Evolutionary conservation across 2,888 invertebrate genomes (phyloP), one percentile per base, ranked within the genome.

Genomic region (Geophilus truncorum): DNA sequence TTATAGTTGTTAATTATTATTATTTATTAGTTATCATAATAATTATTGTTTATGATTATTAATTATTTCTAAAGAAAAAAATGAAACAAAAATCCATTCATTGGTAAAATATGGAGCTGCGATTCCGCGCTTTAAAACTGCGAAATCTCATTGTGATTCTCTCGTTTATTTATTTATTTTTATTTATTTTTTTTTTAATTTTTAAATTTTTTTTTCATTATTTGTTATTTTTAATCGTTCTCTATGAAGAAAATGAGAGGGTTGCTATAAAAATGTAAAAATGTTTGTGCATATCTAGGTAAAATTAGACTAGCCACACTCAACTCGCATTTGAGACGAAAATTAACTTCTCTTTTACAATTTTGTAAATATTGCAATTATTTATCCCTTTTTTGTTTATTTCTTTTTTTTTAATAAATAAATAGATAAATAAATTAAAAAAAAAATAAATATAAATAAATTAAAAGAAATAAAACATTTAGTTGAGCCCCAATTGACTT

Each of bases 201-300:
- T 51, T 51, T 9, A 21, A 10, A 21, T 62, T n/a, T 62, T 78
- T 34, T 78, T 78, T 78, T 34, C 32, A 34, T 32, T 79, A 9
- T 36, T 78, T 34, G 1, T 1, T 34, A 1, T 78, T 78, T 40
- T 78, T 45, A 36, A 40, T 21, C 23, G 15, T 40, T 78, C 45
- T 78, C 62, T 40, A 51, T 62, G 18, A 57, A 57, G 80, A 82
- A 40, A 81, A 80, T 32, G 76, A 78, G 78, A 81, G 79, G 51
- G 81, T 82, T 81, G 82, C 82, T 82, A 82, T 82, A 82, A 82
- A 82, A 82, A 81, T 80, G 82, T 82, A 82, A 82, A 82, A 82
- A 82, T 81, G 25, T 70, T 81, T 82, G 82, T 82, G 82, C 82
- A 82, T 82, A 82, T 81, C 82, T 81, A 82, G 75, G 79, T 34